phyloP scores from a whole-genome alignment of 2,888 invertebrate species.

The Chaitophorus viminalis region DNA sequence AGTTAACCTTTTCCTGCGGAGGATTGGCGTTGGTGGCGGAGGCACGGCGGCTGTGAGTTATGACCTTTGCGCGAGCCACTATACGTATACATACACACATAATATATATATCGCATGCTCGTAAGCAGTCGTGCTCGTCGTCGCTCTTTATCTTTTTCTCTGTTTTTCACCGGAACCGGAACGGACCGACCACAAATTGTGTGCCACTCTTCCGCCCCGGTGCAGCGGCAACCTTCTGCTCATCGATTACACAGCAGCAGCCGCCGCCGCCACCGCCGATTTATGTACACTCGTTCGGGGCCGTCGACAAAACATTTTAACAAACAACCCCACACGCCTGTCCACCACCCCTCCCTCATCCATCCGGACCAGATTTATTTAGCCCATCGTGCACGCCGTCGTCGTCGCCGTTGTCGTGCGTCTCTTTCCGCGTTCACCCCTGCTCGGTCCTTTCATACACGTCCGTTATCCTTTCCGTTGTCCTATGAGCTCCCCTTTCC shows the following conservation, averaged over 20 bases:
- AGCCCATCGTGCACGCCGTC: slow-evolving; percentile 1
- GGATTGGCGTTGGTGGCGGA: background rate
- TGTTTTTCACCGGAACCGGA: slow-evolving; percentile 49
- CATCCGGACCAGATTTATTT: slow-evolving; percentile 31
- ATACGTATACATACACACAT: background rate
- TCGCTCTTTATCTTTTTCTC: slow-evolving; percentile 44
- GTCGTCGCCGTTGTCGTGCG: too few relatives aligned
- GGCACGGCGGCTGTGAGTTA: slow-evolving; percentile 14
- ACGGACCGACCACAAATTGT: slow-evolving; percentile 54
- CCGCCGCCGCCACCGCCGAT: slow-evolving; percentile 12
- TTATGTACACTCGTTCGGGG: slow-evolving; percentile 18
- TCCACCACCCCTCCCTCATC: background rate
- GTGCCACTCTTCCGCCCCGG: slow-evolving; percentile 27
- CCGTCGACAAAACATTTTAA: slow-evolving; percentile 49
- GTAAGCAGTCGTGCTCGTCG: background rate
- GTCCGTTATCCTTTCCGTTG: background rate
- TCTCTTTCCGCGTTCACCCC: slow-evolving; percentile 9
- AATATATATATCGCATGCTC: too few relatives aligned
- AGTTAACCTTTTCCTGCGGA: slow-evolving; percentile 53
- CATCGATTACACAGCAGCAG: background rate
- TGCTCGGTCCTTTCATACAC: background rate
- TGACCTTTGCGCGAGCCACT: slow-evolving; percentile 26
- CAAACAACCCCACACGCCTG: slow-evolving; percentile 31
- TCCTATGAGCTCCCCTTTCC: too few relatives aligned
- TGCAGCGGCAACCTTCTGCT: background rate